Evolutionary conservation across 2,888 invertebrate genomes (phyloP).

Genomic region (Mantis religiosa): DNA sequence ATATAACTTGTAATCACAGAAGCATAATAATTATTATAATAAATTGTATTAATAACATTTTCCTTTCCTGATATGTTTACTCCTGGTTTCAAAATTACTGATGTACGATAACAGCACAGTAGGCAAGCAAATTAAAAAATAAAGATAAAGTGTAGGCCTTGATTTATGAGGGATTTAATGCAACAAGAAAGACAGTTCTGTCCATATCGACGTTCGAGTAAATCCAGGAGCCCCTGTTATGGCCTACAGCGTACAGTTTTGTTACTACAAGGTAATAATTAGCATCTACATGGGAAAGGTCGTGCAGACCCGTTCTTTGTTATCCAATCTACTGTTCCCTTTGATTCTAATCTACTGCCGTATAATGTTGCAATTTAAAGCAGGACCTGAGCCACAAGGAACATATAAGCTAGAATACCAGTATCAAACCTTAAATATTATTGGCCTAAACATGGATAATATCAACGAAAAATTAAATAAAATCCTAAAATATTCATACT

Average conservation of each 20-base stretch:
- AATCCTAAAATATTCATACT: no score
- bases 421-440: no score
- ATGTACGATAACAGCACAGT: not conserved
- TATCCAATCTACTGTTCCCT: not conserved
- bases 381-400: no score
- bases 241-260: not conserved
- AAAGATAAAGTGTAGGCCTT: no score
- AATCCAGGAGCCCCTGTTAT: not conserved
- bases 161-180: not conserved
- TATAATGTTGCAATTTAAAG: no score
- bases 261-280: not conserved
- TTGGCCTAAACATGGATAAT: no score
- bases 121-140: not conserved
- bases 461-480: no score
- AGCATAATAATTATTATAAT: no score
- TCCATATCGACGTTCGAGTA: not conserved
- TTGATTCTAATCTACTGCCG: not conserved
- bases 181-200: not conserved
- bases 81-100: no score
- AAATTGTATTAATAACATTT: not conserved
- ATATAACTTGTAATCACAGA: no score
- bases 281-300: not conserved
- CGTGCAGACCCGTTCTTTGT: not conserved
- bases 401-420: no score
- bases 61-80: no score